Conservation (phyloP, 2,888 invertebrate species). For the Lottia gigantea region DNA sequence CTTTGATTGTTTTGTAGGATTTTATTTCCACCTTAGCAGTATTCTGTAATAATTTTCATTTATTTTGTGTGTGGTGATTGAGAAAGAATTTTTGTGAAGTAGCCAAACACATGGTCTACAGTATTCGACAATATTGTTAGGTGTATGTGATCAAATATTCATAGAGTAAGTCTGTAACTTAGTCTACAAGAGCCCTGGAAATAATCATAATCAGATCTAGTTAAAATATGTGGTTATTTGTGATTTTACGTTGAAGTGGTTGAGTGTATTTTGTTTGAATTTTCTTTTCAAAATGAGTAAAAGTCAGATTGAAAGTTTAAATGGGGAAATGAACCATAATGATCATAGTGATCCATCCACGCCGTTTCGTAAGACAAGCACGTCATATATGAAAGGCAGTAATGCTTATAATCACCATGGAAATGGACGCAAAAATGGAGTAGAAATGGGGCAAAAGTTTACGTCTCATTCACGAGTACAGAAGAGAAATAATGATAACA, state of each 20-base stretch:
- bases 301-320: slow-evolving; percentile 21
- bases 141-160: too few species aligned
- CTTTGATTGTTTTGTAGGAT: background rate
- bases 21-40: background rate
- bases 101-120: too few species aligned
- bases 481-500: slow-evolving; percentile 20
- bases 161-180: too few species aligned
- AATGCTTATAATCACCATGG: slow-evolving; percentile 7
- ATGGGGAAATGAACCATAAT: slow-evolving; percentile 17
- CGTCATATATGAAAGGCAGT: background rate
- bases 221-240: background rate
- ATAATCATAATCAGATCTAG: too few species aligned
- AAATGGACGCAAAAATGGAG: slow-evolving; percentile 15
- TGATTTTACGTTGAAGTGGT: background rate
- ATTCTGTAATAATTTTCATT: background rate
- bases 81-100: too few species aligned
- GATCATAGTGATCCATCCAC: slow-evolving; percentile 15
- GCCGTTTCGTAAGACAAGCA: slow-evolving; percentile 14
- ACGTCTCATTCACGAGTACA: slow-evolving; percentile 23
- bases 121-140: too few species aligned
- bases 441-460: slow-evolving; percentile 35
- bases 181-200: too few species aligned
- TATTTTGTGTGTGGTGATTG: background rate
- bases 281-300: slow-evolving; percentile 22
- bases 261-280: background rate